Evolutionary conservation across 1,140 invertebrate genomes (phyloP), one percentile per base, ranked within the genome.

Genomic region (Araneus ventricosus): DNA sequence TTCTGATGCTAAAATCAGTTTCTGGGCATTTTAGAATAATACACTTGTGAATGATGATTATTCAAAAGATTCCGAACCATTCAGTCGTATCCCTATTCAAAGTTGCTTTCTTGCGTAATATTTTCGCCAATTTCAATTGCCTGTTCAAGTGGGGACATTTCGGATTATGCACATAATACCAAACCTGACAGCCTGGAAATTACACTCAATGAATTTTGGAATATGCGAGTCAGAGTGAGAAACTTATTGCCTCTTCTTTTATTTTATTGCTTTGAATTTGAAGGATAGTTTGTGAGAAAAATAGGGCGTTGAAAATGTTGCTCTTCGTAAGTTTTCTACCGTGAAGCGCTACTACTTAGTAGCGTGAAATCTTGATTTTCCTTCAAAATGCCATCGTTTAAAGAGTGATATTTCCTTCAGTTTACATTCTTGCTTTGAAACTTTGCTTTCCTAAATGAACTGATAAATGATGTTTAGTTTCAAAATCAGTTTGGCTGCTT

Each of bases 121-220:
- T 37, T 75, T 20, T 17, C 17, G 14, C 3, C 30, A 34, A 75
- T 75, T 75, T 63, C 57, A 63, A 57, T 82, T 82, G 52, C 89
- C 82, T 30, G 39, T 82, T 82, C 22, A n/a, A 61, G 30, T 88
- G 70, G 10, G 70, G 30, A 52, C 10, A 5, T 4, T 59, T 57
- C 20, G 10, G 4, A 57, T 85, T 89, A 59, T 61, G 45, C 30
- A n/a, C 34, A 82, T 63, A 61, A 82, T 82, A 61, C 75, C 4
- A 61, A 41, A 27, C 0, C 88, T 89, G 37, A 57, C n/a, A 39
- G 57, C 24, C 27, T 39, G 24, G 34, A 82, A 90, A 82, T 90
- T 90, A 39, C 17, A n/a, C 45, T 7, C 79, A 59, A 41, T 82
- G 52, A 90, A 63, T 82, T 82, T 63, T 61, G 57, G 89, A 90